Percentiles rank a stretch among this genome's conserved stretches.
Conservation (phyloP, 2,797 vertebrate species). For the Sparidentex hasta region DNA sequence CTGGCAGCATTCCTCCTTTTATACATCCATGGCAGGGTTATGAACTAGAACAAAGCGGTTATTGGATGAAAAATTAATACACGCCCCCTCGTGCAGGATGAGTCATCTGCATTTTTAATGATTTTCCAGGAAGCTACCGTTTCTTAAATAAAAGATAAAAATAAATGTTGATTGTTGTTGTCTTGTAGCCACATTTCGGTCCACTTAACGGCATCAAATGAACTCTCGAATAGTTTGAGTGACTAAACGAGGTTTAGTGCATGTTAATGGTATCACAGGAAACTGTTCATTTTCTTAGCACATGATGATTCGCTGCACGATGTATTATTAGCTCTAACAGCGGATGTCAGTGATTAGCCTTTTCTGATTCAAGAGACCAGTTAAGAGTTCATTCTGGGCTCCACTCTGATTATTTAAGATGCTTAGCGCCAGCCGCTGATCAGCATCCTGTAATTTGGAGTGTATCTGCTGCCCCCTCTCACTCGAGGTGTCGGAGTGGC, state of each 20-base stretch:
- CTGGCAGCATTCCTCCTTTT: no score
- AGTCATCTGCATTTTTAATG: no score
- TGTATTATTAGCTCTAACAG: slow-evolving; percentile 26
- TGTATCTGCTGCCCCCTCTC: slow-evolving; percentile 29
- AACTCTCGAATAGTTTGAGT: slow-evolving; percentile 10
- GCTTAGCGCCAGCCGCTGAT: slow-evolving; percentile 33
- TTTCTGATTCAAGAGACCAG: slow-evolving; percentile 43
- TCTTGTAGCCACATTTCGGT: not conserved
- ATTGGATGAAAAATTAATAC: no score
- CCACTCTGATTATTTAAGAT: slow-evolving; percentile 45
- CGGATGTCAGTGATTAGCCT: slow-evolving; percentile 30
- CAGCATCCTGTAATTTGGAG: slow-evolving; percentile 42
- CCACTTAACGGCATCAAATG: slow-evolving; percentile 3
- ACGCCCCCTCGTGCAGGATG: no score
- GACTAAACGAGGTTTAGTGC: not conserved
- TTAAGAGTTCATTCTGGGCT: slow-evolving; percentile 48
- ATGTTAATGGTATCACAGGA: not conserved
- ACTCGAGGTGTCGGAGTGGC: slow-evolving; percentile 28
- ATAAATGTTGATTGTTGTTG: not conserved
- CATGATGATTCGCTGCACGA: slow-evolving; percentile 15
- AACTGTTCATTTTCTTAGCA: slow-evolving; percentile 9
- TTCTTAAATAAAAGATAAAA: no score
- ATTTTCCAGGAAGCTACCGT: no score
- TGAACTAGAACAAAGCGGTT: no score
- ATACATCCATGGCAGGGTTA: no score